phyloP scores from a whole-genome alignment of 2,888 invertebrate species.

The Lepidochitona cinerea region DNA sequence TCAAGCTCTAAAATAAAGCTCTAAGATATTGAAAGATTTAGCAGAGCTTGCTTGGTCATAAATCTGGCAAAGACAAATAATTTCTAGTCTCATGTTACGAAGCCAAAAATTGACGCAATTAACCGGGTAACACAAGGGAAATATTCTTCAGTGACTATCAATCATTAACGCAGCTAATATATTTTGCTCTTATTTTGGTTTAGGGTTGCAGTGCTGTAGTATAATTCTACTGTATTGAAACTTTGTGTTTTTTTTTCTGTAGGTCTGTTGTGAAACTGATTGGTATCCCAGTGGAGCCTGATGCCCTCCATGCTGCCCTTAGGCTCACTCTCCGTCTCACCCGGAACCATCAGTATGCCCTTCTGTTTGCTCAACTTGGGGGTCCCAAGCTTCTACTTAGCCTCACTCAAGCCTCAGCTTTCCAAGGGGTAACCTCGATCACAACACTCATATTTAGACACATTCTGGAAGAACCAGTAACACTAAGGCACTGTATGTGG shows the following conservation, averaged over 20 bases:
- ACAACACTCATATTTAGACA: constrained; percentile 85
- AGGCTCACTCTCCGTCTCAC: constrained; percentile 83
- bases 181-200: too few species aligned
- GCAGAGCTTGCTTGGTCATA: too few species aligned
- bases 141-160: too few species aligned
- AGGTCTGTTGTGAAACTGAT: constrained; percentile 80
- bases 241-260: constrained; percentile 18
- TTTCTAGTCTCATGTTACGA: too few species aligned
- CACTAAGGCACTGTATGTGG: constrained; percentile 83
- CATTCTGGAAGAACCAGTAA: constrained; percentile 82
- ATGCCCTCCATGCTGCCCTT: constrained; percentile 84
- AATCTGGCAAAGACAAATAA: too few species aligned
- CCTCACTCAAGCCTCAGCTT: constrained; percentile 80
- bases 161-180: too few species aligned
- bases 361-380: constrained; percentile 81
- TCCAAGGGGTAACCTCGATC: constrained; percentile 82
- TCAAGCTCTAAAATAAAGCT: too few species aligned
- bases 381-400: constrained; percentile 81
- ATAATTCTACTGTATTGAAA: too few species aligned
- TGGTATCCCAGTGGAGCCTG: constrained; percentile 80
- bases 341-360: constrained; percentile 80
- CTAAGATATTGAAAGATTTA: too few species aligned
- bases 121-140: too few species aligned
- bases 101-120: too few species aligned
- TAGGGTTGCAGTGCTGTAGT: too few species aligned